Conservation (phyloP, 2,113 vertebrate genomes). For the Murina feae region DNA sequence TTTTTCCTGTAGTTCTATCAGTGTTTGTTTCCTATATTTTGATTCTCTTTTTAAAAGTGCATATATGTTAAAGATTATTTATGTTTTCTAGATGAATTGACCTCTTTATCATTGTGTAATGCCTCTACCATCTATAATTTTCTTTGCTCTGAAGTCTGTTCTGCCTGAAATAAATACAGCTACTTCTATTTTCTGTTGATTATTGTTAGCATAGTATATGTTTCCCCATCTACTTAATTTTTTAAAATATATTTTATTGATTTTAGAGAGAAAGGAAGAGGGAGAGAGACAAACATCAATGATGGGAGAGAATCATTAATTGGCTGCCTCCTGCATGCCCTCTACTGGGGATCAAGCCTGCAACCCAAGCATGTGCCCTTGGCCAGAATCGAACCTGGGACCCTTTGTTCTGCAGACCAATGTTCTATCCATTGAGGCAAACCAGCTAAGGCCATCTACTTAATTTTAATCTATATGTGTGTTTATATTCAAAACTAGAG, state of each 20-base stretch:
- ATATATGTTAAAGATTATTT: not conserved
- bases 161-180: not conserved
- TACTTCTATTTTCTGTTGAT: not conserved
- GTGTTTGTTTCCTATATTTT: not conserved
- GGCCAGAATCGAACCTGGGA: too few relatives aligned
- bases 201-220: not conserved
- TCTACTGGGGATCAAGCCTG: too few relatives aligned
- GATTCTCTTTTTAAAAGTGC: not conserved
- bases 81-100: not conserved
- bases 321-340: too few relatives aligned
- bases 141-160: not conserved
- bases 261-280: too few relatives aligned
- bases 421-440: not conserved
- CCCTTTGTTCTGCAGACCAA: too few relatives aligned
- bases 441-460: not conserved
- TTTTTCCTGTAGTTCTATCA: not conserved
- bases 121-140: not conserved
- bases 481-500: not conserved
- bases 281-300: too few relatives aligned
- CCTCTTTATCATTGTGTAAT: not conserved
- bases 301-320: too few relatives aligned
- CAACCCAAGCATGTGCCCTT: too few relatives aligned
- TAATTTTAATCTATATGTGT: not conserved
- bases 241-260: not conserved
- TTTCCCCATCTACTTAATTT: not conserved